Evolutionary conservation across 1,140 invertebrate genomes (phyloP), one percentile per base, ranked within the genome.

Genomic region (Diprion similis): DNA sequence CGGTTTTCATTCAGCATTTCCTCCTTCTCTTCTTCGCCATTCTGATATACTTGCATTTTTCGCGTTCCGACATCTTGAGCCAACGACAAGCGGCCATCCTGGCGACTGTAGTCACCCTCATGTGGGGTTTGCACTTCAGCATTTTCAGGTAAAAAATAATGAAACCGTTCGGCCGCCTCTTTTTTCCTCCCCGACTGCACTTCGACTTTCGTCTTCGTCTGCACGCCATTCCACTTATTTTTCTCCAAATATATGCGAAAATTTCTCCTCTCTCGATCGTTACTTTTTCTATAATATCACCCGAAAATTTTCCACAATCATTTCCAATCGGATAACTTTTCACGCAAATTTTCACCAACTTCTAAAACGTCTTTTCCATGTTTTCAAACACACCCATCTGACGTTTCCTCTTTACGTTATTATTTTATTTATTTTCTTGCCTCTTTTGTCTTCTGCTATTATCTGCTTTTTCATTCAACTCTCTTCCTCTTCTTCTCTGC

Each of bases 71-170:
- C 81, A 85, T 80, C 45, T 80, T 78, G 0, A 78, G 70, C 84
- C 84, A 85, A 45, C 81, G 79, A 69, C 78, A 81, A 13, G 83
- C 84, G 1, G 84, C 84, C 65, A 78, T 46, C 45, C 82, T 71
- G 0, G 84, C 84, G 1, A 80, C 79, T 59, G 75, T 74, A 0
- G 83, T 78, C 0, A 85, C 80, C 13, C 76, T 76, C 0, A 72
- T 77, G 0, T 68, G 78, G n/a, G 79, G 79, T 37, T 75, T 81
- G 7, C 71, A 59, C 15, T 74, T 77, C 11, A 85, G 48, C 48
- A 83, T 66, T n/a, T 68, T 69, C 10, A 85, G 71, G 47, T 77
- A 85, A 68, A 78, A 85, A 10, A 84, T 15, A 47, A 85, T 85
- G 37, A 83, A 85, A 10, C 81, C 83, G 70, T 85, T 59, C 11